These are phyloP conservation scores for Xylota sylvarum DNA, from an alignment of 2,888 invertebrate species.

Conservation along the genomic window DNA sequence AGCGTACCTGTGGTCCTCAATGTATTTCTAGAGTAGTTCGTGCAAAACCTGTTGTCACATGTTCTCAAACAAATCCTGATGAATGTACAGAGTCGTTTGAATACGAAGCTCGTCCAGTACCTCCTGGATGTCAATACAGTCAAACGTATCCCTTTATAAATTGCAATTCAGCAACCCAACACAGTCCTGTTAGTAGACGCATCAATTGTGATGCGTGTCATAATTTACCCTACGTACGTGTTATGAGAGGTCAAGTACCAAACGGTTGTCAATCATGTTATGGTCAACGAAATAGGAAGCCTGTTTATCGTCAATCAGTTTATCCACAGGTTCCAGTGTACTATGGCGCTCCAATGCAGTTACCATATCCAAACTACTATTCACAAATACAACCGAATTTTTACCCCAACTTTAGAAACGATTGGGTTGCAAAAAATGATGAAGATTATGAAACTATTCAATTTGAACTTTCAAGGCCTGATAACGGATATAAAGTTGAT, in stretches of 20 bases:
- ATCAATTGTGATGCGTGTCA: constrained; percentile 32
- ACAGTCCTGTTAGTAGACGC: background rate
- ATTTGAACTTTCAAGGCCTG: constrained; percentile 5
- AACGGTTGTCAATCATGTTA: constrained; percentile 36
- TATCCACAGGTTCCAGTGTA: constrained; percentile 1
- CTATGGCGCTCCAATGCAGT: constrained; percentile 11
- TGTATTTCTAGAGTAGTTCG: constrained; percentile 82
- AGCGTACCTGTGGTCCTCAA: constrained; percentile 81
- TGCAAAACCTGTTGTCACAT: constrained; percentile 79
- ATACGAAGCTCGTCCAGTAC: constrained; percentile 79
- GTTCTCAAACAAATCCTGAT: constrained; percentile 74
- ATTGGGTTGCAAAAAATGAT: background rate
- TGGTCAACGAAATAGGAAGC: background rate
- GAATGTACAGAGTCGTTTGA: constrained; percentile 79
- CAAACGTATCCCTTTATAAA: constrained; percentile 79
- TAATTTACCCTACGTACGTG: constrained; percentile 39
- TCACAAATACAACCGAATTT: background rate
- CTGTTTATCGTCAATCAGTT: background rate
- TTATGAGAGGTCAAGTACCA: constrained; percentile 55
- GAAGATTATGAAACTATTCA: background rate
- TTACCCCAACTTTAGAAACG: background rate
- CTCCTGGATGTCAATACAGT: constrained; percentile 68
- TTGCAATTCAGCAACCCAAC: constrained; percentile 2
- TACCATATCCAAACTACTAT: constrained; percentile 7
- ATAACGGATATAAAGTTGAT: constrained; percentile 76